Evolutionary conservation across 2,888 invertebrate genomes (phyloP).

Genomic region (Drosophila emarginata): DNA sequence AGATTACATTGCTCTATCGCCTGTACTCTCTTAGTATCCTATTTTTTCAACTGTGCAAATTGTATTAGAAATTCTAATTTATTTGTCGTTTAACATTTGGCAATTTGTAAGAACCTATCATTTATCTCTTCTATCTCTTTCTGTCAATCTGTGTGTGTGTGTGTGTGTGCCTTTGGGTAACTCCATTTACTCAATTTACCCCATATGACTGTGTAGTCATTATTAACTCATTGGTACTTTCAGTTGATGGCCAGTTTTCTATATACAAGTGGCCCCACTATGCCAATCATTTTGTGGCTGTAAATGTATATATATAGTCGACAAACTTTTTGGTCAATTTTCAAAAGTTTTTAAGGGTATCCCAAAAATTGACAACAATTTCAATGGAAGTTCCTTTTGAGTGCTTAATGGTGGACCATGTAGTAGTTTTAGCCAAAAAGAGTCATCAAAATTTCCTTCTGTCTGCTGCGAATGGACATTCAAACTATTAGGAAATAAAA

Average conservation of each 20-base stretch:
- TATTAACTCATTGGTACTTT: conserved; percentile 13
- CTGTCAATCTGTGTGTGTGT: too few species aligned
- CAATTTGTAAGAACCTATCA: conserved; percentile 44
- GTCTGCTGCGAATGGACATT: background rate
- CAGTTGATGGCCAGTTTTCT: conserved; percentile 3
- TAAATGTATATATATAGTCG: background rate
- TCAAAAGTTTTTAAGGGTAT: background rate
- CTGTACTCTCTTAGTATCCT: background rate
- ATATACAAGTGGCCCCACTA: background rate
- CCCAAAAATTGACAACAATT: background rate
- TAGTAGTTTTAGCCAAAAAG: background rate
- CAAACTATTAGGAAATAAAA: background rate
- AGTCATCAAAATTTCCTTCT: conserved; percentile 8
- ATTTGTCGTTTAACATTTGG: conserved; percentile 71
- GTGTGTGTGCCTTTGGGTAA: background rate
- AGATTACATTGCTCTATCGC: conserved; percentile 55
- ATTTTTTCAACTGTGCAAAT: conserved; percentile 43
- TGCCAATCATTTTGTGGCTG: background rate
- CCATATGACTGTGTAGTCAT: conserved; percentile 10
- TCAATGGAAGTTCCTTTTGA: conserved; percentile 9
- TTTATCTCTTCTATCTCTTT: background rate
- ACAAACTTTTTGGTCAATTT: background rate
- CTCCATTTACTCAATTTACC: background rate
- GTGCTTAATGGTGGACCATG: conserved; percentile 4
- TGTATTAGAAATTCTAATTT: conserved; percentile 76